Base-by-base conservation (phyloP, 2,797 vertebrate genomes). In the Menidia menidia region DNA sequence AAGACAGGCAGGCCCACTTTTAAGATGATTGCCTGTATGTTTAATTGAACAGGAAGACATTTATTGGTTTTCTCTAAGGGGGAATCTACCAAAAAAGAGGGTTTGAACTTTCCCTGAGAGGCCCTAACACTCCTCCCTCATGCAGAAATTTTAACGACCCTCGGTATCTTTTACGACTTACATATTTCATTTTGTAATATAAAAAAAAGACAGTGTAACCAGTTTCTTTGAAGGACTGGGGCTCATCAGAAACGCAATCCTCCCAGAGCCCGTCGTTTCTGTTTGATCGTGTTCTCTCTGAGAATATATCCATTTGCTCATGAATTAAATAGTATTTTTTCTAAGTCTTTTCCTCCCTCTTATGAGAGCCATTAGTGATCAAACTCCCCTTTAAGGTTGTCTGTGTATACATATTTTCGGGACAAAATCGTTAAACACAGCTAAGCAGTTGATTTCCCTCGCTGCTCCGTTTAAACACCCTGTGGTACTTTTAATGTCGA, bases 361-460 rank as follows among this genome's bases (percentile, higher is more conserved):
- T 35, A 42, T 77, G 52, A 70, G 76, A 73, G 64, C 68, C 48
- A 51, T 18, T n/a, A 64, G 67, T 39, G 65, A 78, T 76, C 47
- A 56, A 59, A 50, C 13, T 74, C 8, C 16, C 64, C 62, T 78
- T 64, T 11, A 70, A 65, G 14, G 60, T 62, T 67, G 67, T 59
- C 39, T 7, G n/a, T 71, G 47, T 67, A 62, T 80, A 81, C 44
- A 81, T 68, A 73, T 79, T 69, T 77, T 73, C 25, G 75, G 68
- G 69, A 75, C 48, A 61, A 45, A 76, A 57, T 60, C 41, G 39
- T 69, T 71, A 78, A 73, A 71, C 57, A 52, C 57, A 55, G 59
- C 65, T 57, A 54, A 79, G 69, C 64, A 50, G 57, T 50, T 75
- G 61, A 78, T 70, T 82, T 75, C 33, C 57, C 52, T 48, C 31